phyloP scores from a whole-genome alignment of 2,113 vertebrate genomes.

The Corvus moneduloides region DNA sequence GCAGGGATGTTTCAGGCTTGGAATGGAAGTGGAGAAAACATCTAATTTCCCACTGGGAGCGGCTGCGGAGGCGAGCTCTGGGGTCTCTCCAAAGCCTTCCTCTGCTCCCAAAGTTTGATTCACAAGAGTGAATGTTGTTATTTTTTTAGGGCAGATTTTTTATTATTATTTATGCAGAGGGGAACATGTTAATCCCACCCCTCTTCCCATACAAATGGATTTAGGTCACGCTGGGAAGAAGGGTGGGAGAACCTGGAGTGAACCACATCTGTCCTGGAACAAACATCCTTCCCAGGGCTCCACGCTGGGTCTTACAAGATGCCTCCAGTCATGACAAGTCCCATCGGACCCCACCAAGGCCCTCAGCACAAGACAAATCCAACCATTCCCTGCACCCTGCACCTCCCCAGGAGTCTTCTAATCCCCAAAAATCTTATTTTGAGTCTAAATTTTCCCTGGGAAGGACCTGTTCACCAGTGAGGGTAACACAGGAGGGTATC shows the following conservation, averaged over 20 bases:
- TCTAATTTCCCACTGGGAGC: not conserved
- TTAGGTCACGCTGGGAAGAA: not conserved
- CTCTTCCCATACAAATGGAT: not conserved
- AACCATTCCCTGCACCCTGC: not conserved
- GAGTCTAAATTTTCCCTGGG: not conserved
- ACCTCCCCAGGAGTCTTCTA: not conserved
- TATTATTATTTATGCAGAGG: not conserved
- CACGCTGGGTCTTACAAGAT: not conserved
- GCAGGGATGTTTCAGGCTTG: not conserved
- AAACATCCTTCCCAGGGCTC: not conserved
- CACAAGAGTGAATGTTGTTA: not conserved
- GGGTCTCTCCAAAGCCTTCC: not conserved
- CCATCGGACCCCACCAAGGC: not conserved
- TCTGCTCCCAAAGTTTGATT: not conserved
- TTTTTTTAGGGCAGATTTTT: not conserved
- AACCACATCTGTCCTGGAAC: not conserved
- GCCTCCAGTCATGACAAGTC: not conserved
- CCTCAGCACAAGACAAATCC: not conserved
- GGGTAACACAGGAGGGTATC: not conserved
- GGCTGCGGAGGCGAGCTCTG: rapidly evolving
- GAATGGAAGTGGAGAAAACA: not conserved
- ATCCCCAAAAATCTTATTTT: not conserved
- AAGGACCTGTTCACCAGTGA: rapidly evolving
- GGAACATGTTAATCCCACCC: not conserved
- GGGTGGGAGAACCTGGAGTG: not conserved